Evolutionary conservation across 2,888 invertebrate genomes (phyloP), one percentile per base, ranked within the genome.

Genomic region (Dione juno): DNA sequence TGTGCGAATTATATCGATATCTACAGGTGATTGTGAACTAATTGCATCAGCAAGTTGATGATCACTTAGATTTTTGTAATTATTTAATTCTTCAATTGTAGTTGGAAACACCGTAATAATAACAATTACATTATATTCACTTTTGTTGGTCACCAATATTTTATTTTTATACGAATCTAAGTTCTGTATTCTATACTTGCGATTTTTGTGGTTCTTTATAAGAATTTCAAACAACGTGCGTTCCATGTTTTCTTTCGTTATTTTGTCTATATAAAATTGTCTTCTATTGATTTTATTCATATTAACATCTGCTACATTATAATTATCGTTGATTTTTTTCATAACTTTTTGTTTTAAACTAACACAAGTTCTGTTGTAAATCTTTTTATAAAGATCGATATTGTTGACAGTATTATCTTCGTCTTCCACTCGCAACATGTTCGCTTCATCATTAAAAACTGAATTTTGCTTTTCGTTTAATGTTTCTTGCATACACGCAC

Each of bases 361-460:
- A 10, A 82, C 75, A 70, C 92, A 92, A 0, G 89, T 89, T 59
- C 79, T 85, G 52, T 88, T 87, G 75, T 89, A 89, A 70, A 91
- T 85, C 65, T 83, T 87, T 59, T 79, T 82, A 72, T 88, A 90
- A 3, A 88, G 69, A 10, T 85, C 81, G 0, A 86, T 70, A 21
- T 76, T 73, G 8, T 53, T 68, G 16, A 28, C 21, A 19, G 66
- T 40, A 3, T 13, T 67, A 77, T 67, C 71, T 6, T 78, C 73
- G 41, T 83, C 74, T 14, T 75, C 75, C 13, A 28, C n/a, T 41
- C 77, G 71, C 45, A 83, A 57, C 11, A 75, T 69, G 66, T 82
- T 81, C 0, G 72, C 76, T 13, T 79, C 78, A 67, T 74, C 76
- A n/a, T 78, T 71, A 10, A 81, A 73, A 45, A 58, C 43, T 28